These are phyloP conservation scores for Piprites chloris DNA, from an alignment of 2,113 vertebrate genomes.

Conservation along the genomic window DNA sequence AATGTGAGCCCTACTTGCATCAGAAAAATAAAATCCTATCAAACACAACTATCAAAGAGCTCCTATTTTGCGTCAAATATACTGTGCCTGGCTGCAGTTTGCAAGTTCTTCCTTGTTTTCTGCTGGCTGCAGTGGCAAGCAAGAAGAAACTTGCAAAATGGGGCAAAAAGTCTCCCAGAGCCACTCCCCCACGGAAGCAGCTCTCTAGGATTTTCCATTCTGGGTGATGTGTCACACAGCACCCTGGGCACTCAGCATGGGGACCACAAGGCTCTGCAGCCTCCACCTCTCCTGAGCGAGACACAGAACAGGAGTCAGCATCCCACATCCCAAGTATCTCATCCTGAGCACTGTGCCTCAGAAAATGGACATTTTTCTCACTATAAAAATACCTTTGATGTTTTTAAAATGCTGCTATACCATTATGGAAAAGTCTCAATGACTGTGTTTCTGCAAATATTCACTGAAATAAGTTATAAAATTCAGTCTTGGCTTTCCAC, in stretches of 20 bases:
- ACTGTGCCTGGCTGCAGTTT: neutral
- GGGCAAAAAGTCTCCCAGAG: neutral
- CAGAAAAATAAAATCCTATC: neutral
- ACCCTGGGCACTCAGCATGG: neutral
- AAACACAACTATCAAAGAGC: neutral
- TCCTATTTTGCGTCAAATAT: neutral
- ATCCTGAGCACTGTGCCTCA: neutral
- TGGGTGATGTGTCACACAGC: neutral
- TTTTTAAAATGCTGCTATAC: neutral
- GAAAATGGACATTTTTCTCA: neutral
- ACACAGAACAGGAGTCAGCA: neutral
- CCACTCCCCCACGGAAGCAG: neutral
- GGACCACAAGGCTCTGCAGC: fast-evolving
- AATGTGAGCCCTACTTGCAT: neutral
- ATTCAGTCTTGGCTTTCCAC: neutral
- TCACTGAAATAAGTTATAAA: neutral
- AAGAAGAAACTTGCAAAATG: neutral
- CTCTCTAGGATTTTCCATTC: neutral
- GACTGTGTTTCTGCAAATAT: neutral
- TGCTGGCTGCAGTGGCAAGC: neutral
- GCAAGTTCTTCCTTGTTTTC: neutral
- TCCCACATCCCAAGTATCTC: neutral
- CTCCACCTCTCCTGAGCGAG: neutral
- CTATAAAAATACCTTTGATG: neutral
- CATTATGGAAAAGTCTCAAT: neutral